Conservation (phyloP, 1,140 invertebrate species). For the Papilio aristodemus region DNA sequence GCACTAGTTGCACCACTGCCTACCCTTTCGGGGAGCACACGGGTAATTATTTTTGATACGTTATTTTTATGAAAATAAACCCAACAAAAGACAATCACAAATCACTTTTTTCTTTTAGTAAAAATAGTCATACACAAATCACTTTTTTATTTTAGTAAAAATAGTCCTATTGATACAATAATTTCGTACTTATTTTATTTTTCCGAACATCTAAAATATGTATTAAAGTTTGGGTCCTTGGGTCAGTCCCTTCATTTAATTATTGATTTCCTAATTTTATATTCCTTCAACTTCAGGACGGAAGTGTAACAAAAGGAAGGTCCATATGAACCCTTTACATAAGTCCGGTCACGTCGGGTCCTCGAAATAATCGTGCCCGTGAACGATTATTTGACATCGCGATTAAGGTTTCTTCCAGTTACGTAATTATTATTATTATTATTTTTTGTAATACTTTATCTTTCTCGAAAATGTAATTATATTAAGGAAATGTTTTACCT, state of each 20-base stretch:
- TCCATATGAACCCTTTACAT: constrained; percentile 14
- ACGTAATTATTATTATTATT: not conserved
- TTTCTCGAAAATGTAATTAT: not conserved
- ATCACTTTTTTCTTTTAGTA: too few relatives aligned
- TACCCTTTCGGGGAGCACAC: too few relatives aligned
- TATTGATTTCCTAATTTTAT: constrained; percentile 15
- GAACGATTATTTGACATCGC: constrained; percentile 20
- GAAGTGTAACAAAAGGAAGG: constrained; percentile 16
- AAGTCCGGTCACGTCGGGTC: constrained; percentile 7
- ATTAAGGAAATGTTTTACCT: not conserved
- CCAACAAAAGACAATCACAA: too few relatives aligned
- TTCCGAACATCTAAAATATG: not conserved
- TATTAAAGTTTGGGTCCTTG: not conserved
- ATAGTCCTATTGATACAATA: not conserved
- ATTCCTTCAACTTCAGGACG: not conserved
- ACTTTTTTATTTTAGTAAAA: not conserved
- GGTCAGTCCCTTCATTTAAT: not conserved
- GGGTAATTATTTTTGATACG: too few relatives aligned
- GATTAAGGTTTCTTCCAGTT: not conserved
- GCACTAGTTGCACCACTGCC: too few relatives aligned
- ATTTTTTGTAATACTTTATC: not conserved
- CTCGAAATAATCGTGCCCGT: constrained; percentile 13
- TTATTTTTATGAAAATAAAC: too few relatives aligned
- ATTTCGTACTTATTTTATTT: not conserved
- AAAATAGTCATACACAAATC: too few relatives aligned